These are phyloP conservation scores for Rhabditoides inermis DNA, from an alignment of 2,888 invertebrate species.

Conservation along the genomic window DNA sequence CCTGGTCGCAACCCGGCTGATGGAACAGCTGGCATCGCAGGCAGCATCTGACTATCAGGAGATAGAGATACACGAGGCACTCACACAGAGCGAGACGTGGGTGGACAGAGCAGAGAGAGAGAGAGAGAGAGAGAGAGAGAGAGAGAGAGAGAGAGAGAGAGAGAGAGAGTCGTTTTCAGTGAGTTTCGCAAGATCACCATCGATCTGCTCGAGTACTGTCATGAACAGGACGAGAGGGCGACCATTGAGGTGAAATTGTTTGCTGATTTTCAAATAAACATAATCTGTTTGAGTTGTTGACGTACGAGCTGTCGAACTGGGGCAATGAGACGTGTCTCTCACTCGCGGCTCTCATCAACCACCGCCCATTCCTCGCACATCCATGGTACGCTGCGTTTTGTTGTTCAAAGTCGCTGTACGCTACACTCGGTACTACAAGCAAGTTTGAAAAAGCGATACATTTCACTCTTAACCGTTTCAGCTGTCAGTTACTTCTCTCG, in stretches of 20 bases:
- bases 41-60: constrained; percentile 93
- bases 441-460: no score
- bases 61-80: constrained; percentile 88
- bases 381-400: constrained; percentile 46
- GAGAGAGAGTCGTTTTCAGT: constrained; percentile 66
- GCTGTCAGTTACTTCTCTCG: constrained; percentile 84
- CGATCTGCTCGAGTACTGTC: constrained; percentile 88
- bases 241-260: no score
- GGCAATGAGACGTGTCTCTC: constrained; percentile 93
- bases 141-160: no score
- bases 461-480: no score
- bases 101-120: no score
- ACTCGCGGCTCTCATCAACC: constrained; percentile 87
- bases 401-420: not conserved
- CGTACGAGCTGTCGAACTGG: constrained; percentile 93
- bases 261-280: no score
- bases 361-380: constrained; percentile 60
- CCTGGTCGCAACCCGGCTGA: constrained; percentile 61
- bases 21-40: constrained; percentile 92
- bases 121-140: no score
- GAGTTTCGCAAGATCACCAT: constrained; percentile 62
- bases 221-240: constrained; percentile 77
- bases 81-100: no score
- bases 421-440: no score
- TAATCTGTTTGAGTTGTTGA: no score